These are phyloP conservation scores for Elephantulus edwardii DNA, from an alignment of 2,113 vertebrate genomes.

Conservation along the genomic window DNA sequence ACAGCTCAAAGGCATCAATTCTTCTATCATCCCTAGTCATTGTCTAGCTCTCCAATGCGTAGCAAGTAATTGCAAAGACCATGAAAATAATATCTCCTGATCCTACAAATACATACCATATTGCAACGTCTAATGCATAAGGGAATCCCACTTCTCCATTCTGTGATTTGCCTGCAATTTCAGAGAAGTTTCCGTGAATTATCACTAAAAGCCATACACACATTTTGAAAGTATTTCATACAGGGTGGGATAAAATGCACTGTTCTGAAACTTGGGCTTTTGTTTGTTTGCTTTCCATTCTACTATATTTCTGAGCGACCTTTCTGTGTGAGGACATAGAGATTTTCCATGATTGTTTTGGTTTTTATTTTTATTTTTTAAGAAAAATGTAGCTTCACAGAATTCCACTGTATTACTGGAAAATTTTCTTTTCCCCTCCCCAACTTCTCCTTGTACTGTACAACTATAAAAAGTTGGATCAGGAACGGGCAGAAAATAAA, in stretches of 20 bases:
- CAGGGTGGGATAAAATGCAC: neutral
- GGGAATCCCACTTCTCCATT: neutral
- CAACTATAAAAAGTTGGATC: neutral
- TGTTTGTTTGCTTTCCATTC: neutral
- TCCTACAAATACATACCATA: neutral
- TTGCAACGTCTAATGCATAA: neutral
- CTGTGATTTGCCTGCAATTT: neutral
- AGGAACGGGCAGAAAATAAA: neutral
- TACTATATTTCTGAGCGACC: neutral
- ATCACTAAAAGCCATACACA: neutral
- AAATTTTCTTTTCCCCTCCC: slow-evolving; percentile 1
- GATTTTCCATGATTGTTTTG: neutral
- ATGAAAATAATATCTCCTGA: neutral
- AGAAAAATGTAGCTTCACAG: neutral
- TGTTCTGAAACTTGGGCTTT: neutral
- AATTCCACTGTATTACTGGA: neutral
- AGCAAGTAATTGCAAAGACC: too few relatives aligned
- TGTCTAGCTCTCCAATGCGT: too few relatives aligned
- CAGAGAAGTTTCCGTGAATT: neutral
- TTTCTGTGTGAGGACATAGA: neutral
- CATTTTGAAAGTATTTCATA: neutral
- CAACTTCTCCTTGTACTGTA: neutral
- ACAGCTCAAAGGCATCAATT: too few relatives aligned
- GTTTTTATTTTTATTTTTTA: neutral
- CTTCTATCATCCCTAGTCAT: too few relatives aligned